A percentile compares a stretch with the other conserved stretches of the same genome.
Conservation (phyloP, 2,888 invertebrate species). For the Parochlus steinenii region DNA sequence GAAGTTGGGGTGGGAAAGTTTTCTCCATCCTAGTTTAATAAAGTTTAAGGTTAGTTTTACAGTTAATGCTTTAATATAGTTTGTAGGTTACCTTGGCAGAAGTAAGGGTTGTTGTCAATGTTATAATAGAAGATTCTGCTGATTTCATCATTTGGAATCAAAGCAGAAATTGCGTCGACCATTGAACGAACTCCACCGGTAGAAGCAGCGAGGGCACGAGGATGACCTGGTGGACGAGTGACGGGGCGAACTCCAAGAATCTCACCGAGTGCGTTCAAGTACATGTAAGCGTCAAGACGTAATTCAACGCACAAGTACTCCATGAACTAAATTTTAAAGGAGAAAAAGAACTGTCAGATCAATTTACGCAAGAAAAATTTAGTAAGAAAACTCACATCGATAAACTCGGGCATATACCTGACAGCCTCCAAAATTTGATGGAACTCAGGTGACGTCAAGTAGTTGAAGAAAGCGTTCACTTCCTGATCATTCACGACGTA, state of each 20-base stretch:
- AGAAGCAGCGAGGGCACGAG: background rate
- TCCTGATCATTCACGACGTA: constrained; percentile 13
- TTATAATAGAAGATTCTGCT: background rate
- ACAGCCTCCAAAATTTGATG: constrained; percentile 8
- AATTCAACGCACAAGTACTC: constrained; percentile 12
- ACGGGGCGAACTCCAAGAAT: constrained; percentile 13
- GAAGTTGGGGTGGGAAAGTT: background rate
- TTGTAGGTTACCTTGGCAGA: background rate
- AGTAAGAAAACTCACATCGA: background rate
- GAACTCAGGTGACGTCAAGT: constrained; percentile 13
- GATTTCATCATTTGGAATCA: background rate
- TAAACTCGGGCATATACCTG: constrained; percentile 8
- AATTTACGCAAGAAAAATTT: background rate
- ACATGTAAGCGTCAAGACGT: constrained; percentile 13
- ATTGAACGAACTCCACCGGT: constrained; percentile 1
- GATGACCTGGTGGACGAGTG: background rate
- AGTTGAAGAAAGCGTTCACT: constrained; percentile 13
- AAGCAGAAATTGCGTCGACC: background rate
- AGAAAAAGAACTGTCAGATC: background rate
- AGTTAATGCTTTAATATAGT: too few relatives aligned
- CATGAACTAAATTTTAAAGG: constrained; percentile 12
- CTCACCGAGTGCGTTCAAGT: constrained; percentile 13
- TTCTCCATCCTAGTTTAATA: too few relatives aligned
- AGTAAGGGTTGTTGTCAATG: background rate
- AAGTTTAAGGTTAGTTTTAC: too few relatives aligned